These are phyloP conservation scores for Pangasius macronema DNA, from an alignment of 2,797 vertebrate species.

Conservation along the genomic window DNA sequence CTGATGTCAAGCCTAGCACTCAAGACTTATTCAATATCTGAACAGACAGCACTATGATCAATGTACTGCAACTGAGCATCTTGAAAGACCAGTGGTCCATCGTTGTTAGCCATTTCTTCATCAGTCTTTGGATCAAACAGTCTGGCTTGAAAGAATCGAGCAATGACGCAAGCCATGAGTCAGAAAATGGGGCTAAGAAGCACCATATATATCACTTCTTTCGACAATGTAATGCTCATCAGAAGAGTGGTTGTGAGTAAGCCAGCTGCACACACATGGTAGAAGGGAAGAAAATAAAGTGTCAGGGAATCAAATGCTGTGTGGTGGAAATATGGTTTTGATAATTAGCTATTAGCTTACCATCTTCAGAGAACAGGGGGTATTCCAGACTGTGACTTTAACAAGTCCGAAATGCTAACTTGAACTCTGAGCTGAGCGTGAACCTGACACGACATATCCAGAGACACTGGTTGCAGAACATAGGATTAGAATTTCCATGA, in stretches of 20 bases:
- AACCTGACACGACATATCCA: not conserved
- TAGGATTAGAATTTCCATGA: not conserved
- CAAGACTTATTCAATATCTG: not conserved
- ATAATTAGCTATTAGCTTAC: not conserved
- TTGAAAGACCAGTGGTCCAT: constrained; percentile 1
- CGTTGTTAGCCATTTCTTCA: not conserved
- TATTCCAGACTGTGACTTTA: not conserved
- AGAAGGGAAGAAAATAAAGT: not conserved
- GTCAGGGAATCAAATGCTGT: not conserved
- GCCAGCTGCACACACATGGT: too few relatives aligned
- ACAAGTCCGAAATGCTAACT: not conserved
- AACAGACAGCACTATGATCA: not conserved
- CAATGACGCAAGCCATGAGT: not conserved
- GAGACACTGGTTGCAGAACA: not conserved
- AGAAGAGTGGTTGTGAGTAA: not conserved
- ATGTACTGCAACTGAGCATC: not conserved
- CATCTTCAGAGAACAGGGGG: not conserved
- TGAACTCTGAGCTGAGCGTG: not conserved
- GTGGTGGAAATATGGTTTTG: not conserved
- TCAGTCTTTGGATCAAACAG: not conserved
- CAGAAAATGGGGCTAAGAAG: not conserved
- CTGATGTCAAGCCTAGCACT: too few relatives aligned
- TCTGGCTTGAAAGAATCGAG: not conserved
- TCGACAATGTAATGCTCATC: not conserved
- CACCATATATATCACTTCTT: too few relatives aligned